Conservation (phyloP, 2,888 invertebrate genomes). For the Lordiphosa fenestrarum region DNA sequence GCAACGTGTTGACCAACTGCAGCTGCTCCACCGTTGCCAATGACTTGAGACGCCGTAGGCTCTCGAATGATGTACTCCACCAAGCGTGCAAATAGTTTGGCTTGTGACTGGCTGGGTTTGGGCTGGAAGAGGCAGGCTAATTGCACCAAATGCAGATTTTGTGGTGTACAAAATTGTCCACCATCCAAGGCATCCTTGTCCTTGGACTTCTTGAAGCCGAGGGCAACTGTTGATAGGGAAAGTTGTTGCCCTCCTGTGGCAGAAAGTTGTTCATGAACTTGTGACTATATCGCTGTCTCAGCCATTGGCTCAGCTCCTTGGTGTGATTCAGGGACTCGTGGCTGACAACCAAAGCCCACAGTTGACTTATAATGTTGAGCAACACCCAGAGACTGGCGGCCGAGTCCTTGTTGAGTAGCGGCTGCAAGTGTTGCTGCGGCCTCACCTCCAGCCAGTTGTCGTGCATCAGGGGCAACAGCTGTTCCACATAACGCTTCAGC, state of each 20-base stretch:
- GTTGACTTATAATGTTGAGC: constrained; percentile 83
- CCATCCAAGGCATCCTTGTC: constrained; percentile 54
- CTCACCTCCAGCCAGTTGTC: constrained; percentile 92
- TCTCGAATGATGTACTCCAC: constrained; percentile 36
- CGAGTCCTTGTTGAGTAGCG: constrained; percentile 83
- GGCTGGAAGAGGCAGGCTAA: constrained; percentile 81
- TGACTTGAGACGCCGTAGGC: constrained; percentile 37
- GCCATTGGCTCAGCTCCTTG: constrained; percentile 81
- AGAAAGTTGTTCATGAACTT: constrained; percentile 82
- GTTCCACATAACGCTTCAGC: constrained; percentile 84
- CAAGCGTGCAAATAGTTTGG: constrained; percentile 33
- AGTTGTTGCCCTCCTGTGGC: constrained; percentile 56
- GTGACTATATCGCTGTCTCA: constrained; percentile 82
- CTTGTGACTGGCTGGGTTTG: constrained; percentile 28
- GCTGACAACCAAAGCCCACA: constrained; percentile 82
- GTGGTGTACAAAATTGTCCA: constrained; percentile 81
- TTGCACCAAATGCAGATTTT: constrained; percentile 82
- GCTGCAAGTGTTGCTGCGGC: constrained; percentile 61
- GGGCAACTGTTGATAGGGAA: constrained; percentile 75
- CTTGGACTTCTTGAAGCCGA: constrained; percentile 20
- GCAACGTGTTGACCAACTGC: constrained; percentile 62
- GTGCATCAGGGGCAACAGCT: constrained; percentile 88
- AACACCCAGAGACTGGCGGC: constrained; percentile 84
- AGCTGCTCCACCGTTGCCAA: constrained; percentile 50
- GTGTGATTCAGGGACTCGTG: constrained; percentile 63